phyloP scores from a whole-genome alignment of 2,888 invertebrate species.

The Hoplodrina ambigua region DNA sequence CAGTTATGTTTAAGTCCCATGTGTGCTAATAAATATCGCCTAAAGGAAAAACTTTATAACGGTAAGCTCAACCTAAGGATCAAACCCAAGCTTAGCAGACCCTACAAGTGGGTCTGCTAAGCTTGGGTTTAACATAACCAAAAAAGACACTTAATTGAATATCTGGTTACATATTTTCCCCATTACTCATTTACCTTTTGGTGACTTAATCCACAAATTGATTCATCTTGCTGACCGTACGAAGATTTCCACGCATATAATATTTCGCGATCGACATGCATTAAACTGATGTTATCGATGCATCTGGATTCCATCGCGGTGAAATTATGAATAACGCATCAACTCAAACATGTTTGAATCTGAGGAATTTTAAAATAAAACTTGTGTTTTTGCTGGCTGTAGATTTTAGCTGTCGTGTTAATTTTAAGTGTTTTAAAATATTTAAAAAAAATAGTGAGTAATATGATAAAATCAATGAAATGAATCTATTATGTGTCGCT shows the following conservation, averaged over 20 bases:
- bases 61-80: too few relatives aligned
- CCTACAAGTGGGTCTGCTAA: too few relatives aligned
- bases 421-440: neutral
- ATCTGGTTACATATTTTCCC: neutral
- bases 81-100: too few relatives aligned
- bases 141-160: neutral
- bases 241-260: slow-evolving; percentile 79
- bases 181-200: neutral
- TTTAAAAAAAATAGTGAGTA: neutral
- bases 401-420: slow-evolving; percentile 5
- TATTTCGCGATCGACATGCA: slow-evolving; percentile 80
- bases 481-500: too few relatives aligned
- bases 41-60: neutral
- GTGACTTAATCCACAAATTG: slow-evolving; percentile 10
- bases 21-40: neutral
- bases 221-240: slow-evolving; percentile 50
- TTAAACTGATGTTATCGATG: slow-evolving; percentile 78
- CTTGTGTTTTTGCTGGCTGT: slow-evolving; percentile 16
- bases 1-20: too few relatives aligned
- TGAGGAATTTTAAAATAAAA: slow-evolving; percentile 71
- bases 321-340: slow-evolving; percentile 71
- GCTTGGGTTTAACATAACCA: too few relatives aligned
- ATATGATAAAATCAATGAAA: neutral
- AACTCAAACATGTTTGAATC: slow-evolving; percentile 71
- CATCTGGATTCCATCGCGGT: slow-evolving; percentile 76